Evolutionary conservation across 1,140 invertebrate species (phyloP).

Genomic region (Stegodyphus dumicola): DNA sequence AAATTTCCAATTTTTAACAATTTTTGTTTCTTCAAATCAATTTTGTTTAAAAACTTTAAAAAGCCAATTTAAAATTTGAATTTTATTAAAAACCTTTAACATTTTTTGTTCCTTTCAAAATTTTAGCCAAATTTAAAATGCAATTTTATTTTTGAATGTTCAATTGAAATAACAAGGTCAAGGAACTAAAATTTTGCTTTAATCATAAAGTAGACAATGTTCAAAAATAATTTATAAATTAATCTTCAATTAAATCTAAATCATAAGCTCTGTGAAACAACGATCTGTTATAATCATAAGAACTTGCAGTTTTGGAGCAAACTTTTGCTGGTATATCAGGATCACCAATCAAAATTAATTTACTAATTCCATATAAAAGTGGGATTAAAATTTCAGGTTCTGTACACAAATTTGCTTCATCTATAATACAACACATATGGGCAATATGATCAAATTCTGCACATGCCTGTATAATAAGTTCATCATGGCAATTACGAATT

Average conservation of each 20-base stretch:
- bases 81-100: too few species aligned
- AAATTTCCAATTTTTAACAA: too few species aligned
- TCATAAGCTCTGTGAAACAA: constrained; percentile 52
- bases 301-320: constrained; percentile 32
- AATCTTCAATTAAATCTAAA: constrained; percentile 30
- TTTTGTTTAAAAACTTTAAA: too few species aligned
- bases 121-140: too few species aligned
- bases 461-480: constrained; percentile 13
- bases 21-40: too few species aligned
- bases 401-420: constrained; percentile 49
- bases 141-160: too few species aligned
- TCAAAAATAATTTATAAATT: neutral
- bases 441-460: constrained; percentile 8
- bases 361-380: constrained; percentile 44
- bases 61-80: too few species aligned
- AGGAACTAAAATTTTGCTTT: too few species aligned
- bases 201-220: neutral
- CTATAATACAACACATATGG: constrained; percentile 44
- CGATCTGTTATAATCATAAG: constrained; percentile 26
- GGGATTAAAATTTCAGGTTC: constrained; percentile 56
- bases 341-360: constrained; percentile 57
- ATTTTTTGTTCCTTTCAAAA: too few species aligned
- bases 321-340: constrained; percentile 45
- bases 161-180: too few species aligned
- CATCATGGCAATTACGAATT: constrained; percentile 19